These are phyloP conservation scores for Rotaria socialis DNA, from an alignment of 2,888 invertebrate species.

Conservation along the genomic window DNA sequence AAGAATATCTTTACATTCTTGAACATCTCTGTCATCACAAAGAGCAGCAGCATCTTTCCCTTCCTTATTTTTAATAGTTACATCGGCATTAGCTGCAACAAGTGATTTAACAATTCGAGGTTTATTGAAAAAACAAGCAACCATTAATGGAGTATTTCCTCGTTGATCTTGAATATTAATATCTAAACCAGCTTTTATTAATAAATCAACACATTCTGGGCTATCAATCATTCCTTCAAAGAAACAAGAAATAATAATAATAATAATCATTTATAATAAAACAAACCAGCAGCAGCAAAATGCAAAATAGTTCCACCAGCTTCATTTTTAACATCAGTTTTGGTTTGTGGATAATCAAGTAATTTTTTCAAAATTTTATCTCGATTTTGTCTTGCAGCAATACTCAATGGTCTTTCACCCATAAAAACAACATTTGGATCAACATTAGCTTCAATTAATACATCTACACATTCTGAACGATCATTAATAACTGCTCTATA, in stretches of 20 bases:
- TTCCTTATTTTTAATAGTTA: slow-evolving; percentile 42
- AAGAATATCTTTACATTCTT: slow-evolving; percentile 42
- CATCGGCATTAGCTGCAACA: slow-evolving; percentile 41
- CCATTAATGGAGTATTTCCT: slow-evolving; percentile 46
- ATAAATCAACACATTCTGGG: slow-evolving; percentile 42
- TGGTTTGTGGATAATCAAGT: slow-evolving; percentile 41
- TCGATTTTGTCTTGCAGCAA: slow-evolving; percentile 46
- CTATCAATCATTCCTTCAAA: slow-evolving; percentile 38
- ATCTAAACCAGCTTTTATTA: slow-evolving; percentile 38
- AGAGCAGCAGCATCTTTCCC: slow-evolving; percentile 39
- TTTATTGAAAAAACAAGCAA: slow-evolving; percentile 46
- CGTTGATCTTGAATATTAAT: slow-evolving; percentile 42
- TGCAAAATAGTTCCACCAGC: slow-evolving; percentile 46
- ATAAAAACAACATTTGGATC: slow-evolving; percentile 46
- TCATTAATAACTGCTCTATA: slow-evolving; percentile 46
- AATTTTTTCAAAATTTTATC: slow-evolving; percentile 38
- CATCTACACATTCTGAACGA: slow-evolving; percentile 46
- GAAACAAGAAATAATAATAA: not conserved
- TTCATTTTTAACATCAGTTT: slow-evolving; percentile 44
- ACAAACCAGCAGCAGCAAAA: slow-evolving; percentile 44
- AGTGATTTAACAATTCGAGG: slow-evolving; percentile 42
- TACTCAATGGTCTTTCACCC: slow-evolving; percentile 46
- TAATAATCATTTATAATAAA: no score
- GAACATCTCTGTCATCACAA: slow-evolving; percentile 42
- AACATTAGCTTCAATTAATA: slow-evolving; percentile 43